Evolutionary conservation across 2,888 invertebrate species (phyloP), one percentile per base, ranked within the genome.

Genomic region (Drosophila longiperda): DNA sequence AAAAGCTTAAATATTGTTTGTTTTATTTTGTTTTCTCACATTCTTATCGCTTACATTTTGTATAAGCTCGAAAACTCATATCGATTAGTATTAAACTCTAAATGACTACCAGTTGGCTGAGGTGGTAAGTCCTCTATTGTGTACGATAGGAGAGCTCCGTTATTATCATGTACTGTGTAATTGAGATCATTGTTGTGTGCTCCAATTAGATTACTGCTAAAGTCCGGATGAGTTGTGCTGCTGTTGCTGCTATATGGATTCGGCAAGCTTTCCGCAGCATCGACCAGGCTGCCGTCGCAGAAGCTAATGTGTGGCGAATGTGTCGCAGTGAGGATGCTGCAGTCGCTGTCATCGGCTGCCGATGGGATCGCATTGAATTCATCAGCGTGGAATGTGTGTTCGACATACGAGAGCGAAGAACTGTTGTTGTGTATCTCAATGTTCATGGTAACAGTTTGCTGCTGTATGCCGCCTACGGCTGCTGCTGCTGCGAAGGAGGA

Each of bases 371-470:
- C 74, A 50, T 80, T 87, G 71, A 83, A 85, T 64, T 91, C 91
- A 67, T 90, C 90, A 70, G 71, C 80, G 65, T 87, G 88, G 86
- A 91, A 91, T 90, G 90, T 86, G 66, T 82, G 82, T 50, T 80
- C 88, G 38, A 80, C 78, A 53, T 80, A 89, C 12, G 87, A 74
- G 34, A 78, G 74, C 36, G 83, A n/a, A 45, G 45, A 67, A 72
- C 79, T 76, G 72, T 91, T 92, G 66, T 92, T 92, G 69, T 89
- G 90, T 70, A 92, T 91, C 78, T 87, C 92, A 70, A 92, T 91
- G 71, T 91, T 92, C 92, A 92, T 92, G 29, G 91, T 92, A 38
- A 92, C 90, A 20, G 87, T 92, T 67, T 87, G 92, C 32, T 89
- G 89, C 59, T 80, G 87, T 15, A 84, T 32, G n/a, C 55, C 40